Percentiles rank a stretch among this genome's conserved stretches.
Evolutionary conservation across 2,888 invertebrate genomes (phyloP).

Genomic region (Sicus ferrugineus): DNA sequence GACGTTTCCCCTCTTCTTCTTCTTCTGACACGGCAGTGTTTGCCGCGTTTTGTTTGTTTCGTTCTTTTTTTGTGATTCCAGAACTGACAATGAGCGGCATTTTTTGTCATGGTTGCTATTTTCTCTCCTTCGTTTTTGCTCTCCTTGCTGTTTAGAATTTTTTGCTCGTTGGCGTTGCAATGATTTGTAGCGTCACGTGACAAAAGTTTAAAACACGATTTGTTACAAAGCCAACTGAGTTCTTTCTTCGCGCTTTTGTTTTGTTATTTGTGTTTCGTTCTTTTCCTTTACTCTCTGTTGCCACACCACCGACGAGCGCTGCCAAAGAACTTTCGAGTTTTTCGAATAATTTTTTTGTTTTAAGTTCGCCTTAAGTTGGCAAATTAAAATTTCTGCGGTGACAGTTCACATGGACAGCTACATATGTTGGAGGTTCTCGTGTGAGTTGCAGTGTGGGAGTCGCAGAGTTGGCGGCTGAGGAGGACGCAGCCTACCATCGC

Average conservation of each 20-base stretch:
- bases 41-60: conserved; percentile 1
- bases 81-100: conserved; percentile 42
- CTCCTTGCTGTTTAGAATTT: conserved; percentile 14
- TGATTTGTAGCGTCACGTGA: conserved; percentile 65
- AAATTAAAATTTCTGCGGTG: conserved; percentile 20
- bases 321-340: neutral
- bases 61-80: conserved; percentile 7
- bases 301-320: neutral
- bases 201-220: conserved; percentile 63
- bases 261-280: neutral
- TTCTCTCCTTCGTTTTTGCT: conserved; percentile 13
- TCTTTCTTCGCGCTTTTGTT: neutral
- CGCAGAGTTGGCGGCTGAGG: neutral
- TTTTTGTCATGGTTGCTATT: conserved; percentile 24
- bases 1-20: neutral
- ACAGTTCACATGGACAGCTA: conserved; percentile 13
- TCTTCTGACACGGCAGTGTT: neutral
- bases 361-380: neutral
- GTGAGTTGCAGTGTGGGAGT: neutral
- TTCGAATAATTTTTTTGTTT: neutral
- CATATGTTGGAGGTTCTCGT: neutral
- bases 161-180: conserved; percentile 40
- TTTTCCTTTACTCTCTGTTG: neutral
- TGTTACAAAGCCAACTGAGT: conserved; percentile 36
- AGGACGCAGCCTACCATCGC: no score